phyloP scores from a whole-genome alignment of 35 echinoderm and acorn worm species.

The Diadema setosum region DNA sequence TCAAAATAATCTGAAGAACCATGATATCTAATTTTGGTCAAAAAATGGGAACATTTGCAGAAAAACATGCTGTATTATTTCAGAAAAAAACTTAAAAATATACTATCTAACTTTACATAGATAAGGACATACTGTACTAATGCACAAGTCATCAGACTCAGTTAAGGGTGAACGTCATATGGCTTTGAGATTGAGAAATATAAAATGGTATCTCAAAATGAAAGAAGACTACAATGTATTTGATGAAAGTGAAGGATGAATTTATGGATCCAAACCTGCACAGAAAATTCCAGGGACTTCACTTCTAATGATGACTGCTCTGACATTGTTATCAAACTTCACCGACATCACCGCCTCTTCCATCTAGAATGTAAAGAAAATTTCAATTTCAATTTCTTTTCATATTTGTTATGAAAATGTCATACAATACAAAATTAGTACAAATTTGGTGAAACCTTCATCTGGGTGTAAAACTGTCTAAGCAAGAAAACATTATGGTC shows the following conservation, averaged over 20 bases:
- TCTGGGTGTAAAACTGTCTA: too few relatives aligned
- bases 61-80: too few relatives aligned
- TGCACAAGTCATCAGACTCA: not conserved
- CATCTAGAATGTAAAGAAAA: slow-evolving; percentile 5
- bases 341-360: slow-evolving; percentile 43
- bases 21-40: too few relatives aligned
- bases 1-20: not conserved
- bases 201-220: not conserved
- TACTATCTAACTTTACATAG: not conserved
- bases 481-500: not conserved
- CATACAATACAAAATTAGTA: not conserved
- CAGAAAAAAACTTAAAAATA: not conserved
- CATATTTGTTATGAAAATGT: not conserved
- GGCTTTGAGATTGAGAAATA: not conserved
- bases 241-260: not conserved
- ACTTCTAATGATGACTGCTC: slow-evolving; percentile 67
- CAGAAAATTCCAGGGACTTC: slow-evolving; percentile 72
- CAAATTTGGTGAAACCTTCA: not conserved
- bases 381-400: not conserved
- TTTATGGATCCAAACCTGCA: slow-evolving; percentile 34
- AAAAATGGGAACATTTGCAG: too few relatives aligned
- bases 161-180: not conserved
- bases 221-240: not conserved
- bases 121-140: not conserved
- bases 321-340: slow-evolving; percentile 63